These are phyloP conservation scores for Actinostola sp. DNA, from an alignment of 92 coral and sea anemone genomes.

Conservation along the genomic window DNA sequence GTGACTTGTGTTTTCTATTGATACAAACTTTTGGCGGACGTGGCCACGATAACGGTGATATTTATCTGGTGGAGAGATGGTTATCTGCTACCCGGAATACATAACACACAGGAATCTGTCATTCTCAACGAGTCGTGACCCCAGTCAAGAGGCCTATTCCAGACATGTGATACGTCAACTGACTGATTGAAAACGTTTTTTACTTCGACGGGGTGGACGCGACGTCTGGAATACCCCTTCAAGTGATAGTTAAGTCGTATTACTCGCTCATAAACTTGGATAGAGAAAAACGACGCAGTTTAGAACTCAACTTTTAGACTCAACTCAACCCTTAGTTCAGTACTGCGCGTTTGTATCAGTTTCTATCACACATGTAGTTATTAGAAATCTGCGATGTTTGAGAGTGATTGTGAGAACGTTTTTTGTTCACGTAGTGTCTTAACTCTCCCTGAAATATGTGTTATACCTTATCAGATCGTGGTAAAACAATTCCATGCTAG, in stretches of 20 bases:
- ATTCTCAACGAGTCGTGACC: neutral
- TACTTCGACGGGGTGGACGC: neutral
- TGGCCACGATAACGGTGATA: slow-evolving; percentile 25
- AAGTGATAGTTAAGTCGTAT: too few species aligned
- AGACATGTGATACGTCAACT: slow-evolving; percentile 2
- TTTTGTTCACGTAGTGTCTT: neutral
- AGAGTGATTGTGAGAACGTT: too few species aligned
- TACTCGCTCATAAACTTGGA: too few species aligned
- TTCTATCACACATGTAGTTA: too few species aligned
- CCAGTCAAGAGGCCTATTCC: slow-evolving; percentile 9
- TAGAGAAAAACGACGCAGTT: too few species aligned
- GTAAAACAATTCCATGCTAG: neutral
- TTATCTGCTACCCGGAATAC: slow-evolving; percentile 35
- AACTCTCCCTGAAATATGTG: neutral
- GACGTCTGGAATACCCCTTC: too few species aligned
- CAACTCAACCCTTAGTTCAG: too few species aligned
- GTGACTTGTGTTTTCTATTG: slow-evolving; percentile 3
- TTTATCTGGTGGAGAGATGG: slow-evolving; percentile 19
- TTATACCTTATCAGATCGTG: neutral
- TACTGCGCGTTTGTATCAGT: too few species aligned
- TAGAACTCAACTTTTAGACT: too few species aligned
- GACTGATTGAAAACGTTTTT: neutral
- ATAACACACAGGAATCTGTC: slow-evolving; percentile 15
- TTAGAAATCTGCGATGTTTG: too few species aligned
- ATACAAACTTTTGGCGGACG: slow-evolving; percentile 2